Evolutionary conservation across 2,113 vertebrate species (phyloP).

Genomic region (Atherinomorus stipes): DNA sequence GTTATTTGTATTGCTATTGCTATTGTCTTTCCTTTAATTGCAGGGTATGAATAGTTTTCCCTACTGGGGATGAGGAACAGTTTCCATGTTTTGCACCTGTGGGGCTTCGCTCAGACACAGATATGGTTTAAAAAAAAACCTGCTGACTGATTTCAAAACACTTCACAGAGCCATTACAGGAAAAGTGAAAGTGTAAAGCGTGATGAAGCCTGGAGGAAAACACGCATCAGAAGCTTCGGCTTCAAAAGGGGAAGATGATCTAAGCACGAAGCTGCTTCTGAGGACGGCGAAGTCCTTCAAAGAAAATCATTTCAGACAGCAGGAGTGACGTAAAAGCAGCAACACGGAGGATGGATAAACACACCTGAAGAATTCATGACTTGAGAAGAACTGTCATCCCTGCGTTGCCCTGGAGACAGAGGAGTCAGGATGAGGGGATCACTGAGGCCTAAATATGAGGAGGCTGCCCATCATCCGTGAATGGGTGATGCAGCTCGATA

Average conservation of each 20-base stretch:
- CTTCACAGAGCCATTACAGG: not conserved
- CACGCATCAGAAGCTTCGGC: constrained; percentile 44
- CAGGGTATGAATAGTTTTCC: no score
- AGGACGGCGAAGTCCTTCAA: constrained; percentile 21
- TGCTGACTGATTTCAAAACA: constrained; percentile 6
- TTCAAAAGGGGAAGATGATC: constrained; percentile 64
- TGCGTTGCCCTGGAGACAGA: constrained; percentile 45
- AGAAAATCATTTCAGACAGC: constrained; percentile 39
- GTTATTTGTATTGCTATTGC: no score
- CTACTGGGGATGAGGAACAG: not conserved
- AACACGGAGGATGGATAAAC: constrained; percentile 49
- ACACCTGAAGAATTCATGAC: constrained; percentile 2
- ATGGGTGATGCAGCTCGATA: constrained; percentile 52
- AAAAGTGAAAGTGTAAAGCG: constrained; percentile 26
- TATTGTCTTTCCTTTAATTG: no score
- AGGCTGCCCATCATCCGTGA: constrained; percentile 62
- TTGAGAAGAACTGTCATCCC: constrained; percentile 10
- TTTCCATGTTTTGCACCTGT: not conserved
- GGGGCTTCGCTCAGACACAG: not conserved
- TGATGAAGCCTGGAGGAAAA: constrained; percentile 56
- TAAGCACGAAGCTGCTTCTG: constrained; percentile 42
- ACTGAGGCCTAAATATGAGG: constrained; percentile 54
- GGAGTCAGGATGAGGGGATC: constrained; percentile 17
- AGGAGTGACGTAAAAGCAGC: constrained; percentile 33
- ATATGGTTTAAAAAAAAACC: not conserved